Percentiles rank a stretch among this genome's conserved stretches.
These are phyloP conservation scores for Petaurus breviceps DNA, from an alignment of 2,113 vertebrate species.

Conservation along the genomic window DNA sequence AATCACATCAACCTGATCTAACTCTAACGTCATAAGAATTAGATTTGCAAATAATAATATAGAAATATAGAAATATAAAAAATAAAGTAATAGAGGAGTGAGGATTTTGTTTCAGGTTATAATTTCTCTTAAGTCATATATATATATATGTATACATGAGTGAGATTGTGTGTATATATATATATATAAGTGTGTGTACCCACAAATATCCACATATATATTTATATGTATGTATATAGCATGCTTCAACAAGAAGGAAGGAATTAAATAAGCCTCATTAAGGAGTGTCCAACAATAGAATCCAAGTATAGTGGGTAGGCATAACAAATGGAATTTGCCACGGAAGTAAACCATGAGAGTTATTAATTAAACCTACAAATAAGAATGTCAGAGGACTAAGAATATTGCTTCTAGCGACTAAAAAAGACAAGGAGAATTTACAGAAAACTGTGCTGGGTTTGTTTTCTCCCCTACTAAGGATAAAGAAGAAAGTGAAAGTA, in stretches of 20 bases:
- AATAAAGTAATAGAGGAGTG: background rate
- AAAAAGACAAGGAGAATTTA: background rate
- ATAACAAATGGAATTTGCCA: background rate
- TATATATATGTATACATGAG: background rate
- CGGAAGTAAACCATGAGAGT: background rate
- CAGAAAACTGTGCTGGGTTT: background rate
- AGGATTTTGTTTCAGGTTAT: background rate
- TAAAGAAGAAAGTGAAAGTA: background rate
- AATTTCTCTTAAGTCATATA: background rate
- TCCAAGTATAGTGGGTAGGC: background rate
- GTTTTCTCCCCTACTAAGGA: background rate
- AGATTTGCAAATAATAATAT: background rate
- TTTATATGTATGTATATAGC: background rate
- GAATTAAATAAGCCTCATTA: background rate
- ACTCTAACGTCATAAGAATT: background rate
- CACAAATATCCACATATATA: background rate
- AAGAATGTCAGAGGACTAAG: background rate
- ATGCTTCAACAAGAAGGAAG: background rate
- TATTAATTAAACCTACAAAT: background rate
- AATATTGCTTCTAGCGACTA: background rate
- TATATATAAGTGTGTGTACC: background rate
- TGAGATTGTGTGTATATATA: background rate
- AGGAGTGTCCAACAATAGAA: background rate
- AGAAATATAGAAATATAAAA: background rate
- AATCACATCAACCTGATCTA: background rate